These are phyloP conservation scores for Campoletis sonorensis DNA, from an alignment of 1,140 invertebrate genomes.

Conservation along the genomic window DNA sequence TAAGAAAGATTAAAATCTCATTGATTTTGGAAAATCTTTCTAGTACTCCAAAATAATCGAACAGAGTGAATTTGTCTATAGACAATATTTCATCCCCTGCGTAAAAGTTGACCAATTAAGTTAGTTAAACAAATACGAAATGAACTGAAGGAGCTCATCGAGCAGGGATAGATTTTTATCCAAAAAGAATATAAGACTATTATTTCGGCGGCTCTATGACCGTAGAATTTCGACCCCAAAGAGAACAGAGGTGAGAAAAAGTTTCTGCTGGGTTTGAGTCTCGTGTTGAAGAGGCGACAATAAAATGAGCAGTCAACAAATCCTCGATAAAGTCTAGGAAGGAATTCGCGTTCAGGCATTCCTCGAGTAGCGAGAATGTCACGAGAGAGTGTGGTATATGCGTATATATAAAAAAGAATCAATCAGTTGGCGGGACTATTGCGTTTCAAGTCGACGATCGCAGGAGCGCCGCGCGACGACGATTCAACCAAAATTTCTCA, in stretches of 20 bases:
- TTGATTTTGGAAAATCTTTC: no score
- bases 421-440: constrained; percentile 2
- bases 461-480: not conserved
- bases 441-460: not conserved
- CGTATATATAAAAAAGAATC: not conserved
- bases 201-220: no score
- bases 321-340: constrained; percentile 6
- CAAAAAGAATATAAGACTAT: no score
- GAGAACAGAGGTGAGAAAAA: not conserved
- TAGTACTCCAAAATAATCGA: no score
- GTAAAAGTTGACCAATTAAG: no score
- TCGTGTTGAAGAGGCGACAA: not conserved
- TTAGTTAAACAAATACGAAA: no score
- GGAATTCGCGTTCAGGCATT: constrained; percentile 12
- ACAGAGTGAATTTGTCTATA: no score
- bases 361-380: constrained; percentile 18
- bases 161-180: no score
- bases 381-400: not conserved
- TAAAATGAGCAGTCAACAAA: not conserved
- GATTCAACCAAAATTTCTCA: not conserved
- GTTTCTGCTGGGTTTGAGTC: not conserved
- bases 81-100: no score
- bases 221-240: no score
- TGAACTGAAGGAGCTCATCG: no score
- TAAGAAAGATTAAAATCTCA: no score